These are phyloP conservation scores for Rhabdophis nuchalis DNA, from an alignment of 2,797 vertebrate species.

Conservation along the genomic window DNA sequence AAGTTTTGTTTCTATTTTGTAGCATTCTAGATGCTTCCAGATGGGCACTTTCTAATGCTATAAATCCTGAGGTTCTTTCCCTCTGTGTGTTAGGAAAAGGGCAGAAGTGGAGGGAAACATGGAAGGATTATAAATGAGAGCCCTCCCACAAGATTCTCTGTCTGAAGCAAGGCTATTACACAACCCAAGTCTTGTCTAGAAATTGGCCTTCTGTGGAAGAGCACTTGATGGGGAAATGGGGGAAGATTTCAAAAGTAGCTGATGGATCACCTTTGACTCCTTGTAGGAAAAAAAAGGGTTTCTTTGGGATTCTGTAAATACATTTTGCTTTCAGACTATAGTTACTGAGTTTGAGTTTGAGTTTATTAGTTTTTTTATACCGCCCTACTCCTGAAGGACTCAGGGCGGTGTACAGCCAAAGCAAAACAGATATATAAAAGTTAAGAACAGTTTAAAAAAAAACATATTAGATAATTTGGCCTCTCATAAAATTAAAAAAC, in stretches of 20 bases:
- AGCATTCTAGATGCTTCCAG: background rate
- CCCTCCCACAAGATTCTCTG: background rate
- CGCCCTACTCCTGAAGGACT: no score
- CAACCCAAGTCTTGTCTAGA: background rate
- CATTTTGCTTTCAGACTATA: background rate
- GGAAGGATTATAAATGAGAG: background rate
- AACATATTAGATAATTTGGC: no score
- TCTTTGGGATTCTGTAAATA: background rate
- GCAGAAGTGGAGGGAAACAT: background rate
- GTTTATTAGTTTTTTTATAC: no score
- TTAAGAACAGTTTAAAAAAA: no score
- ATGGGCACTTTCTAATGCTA: background rate
- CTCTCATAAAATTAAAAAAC: no score
- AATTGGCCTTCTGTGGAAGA: background rate
- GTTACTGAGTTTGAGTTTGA: no score
- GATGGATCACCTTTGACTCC: background rate
- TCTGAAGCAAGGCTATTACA: background rate
- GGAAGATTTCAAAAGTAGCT: background rate
- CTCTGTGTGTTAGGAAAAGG: background rate
- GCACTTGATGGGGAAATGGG: background rate
- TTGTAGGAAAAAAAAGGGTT: background rate
- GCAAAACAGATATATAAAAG: no score
- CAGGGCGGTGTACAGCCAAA: no score
- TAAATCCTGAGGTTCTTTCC: background rate
- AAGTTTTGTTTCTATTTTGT: background rate